Conservation (phyloP, 2,113 vertebrate species). For the Myocastor coypus region DNA sequence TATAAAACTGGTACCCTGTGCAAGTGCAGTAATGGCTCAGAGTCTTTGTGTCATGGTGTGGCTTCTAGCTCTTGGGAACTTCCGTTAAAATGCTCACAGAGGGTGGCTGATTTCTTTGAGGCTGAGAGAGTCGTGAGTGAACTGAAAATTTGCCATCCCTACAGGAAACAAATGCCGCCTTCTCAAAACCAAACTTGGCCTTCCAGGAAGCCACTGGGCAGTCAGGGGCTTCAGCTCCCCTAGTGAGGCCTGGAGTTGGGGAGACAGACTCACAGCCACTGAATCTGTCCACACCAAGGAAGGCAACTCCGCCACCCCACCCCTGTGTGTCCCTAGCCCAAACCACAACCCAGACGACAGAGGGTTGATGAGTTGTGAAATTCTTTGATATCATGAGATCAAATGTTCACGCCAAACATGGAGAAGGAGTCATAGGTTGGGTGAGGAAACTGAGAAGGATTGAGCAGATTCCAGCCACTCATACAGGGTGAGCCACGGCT, state of each 20-base stretch:
- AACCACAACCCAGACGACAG: not conserved
- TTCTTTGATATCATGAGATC: constrained; percentile 1
- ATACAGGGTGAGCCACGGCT: not conserved
- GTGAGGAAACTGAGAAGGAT: not conserved
- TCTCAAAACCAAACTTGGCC: not conserved
- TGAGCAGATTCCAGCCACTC: not conserved
- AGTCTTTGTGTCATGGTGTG: not conserved
- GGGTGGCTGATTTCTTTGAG: not conserved
- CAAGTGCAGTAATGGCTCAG: not conserved
- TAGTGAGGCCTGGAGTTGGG: not conserved
- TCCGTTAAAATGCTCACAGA: not conserved
- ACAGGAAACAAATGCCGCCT: not conserved
- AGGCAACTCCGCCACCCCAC: not conserved
- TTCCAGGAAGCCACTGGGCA: not conserved
- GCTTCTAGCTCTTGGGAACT: not conserved
- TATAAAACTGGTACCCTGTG: not conserved
- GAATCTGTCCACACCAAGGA: not conserved
- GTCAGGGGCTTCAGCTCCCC: not conserved
- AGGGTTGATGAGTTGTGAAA: not conserved
- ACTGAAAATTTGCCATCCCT: not conserved
- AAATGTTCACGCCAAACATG: constrained; percentile 13
- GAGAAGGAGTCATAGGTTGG: not conserved
- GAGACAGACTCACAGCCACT: not conserved
- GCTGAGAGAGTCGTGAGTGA: not conserved
- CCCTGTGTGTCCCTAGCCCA: not conserved